Evolutionary conservation across 2,888 invertebrate genomes (phyloP).

Genomic region (Capitulum mitella): DNA sequence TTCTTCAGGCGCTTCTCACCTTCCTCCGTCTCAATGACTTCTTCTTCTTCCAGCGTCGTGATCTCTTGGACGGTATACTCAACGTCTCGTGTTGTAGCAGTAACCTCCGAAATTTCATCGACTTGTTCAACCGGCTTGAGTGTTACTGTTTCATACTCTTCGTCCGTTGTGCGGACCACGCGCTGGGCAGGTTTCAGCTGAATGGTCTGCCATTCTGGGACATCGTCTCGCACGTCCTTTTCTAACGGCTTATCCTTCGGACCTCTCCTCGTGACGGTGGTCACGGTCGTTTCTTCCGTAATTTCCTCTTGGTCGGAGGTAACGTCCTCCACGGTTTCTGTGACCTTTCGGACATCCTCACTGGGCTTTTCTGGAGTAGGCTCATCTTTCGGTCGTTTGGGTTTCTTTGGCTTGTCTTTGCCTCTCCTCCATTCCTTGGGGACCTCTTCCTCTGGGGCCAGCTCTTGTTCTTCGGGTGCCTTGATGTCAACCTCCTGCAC

Average conservation of each 20-base stretch:
- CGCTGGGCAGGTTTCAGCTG: neutral
- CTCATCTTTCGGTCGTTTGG: neutral
- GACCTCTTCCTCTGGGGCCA: neutral
- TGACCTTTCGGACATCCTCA: neutral
- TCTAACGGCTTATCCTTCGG: neutral
- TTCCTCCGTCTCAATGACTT: too few relatives aligned
- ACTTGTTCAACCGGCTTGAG: neutral
- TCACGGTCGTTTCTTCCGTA: neutral
- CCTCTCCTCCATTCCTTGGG: neutral
- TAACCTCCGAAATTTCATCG: too few relatives aligned
- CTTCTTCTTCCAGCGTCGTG: neutral
- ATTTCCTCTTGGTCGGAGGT: neutral
- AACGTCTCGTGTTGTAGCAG: too few relatives aligned
- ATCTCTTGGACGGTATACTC: neutral
- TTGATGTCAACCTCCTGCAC: conserved; percentile 36
- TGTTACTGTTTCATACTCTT: neutral
- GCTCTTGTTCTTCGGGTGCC: conserved; percentile 36
- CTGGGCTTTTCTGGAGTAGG: neutral
- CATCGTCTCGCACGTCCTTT: neutral
- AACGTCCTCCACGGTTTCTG: too few relatives aligned
- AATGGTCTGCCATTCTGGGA: neutral
- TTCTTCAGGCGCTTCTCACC: too few relatives aligned
- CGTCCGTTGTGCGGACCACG: neutral
- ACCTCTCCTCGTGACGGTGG: neutral
- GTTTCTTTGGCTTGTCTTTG: neutral